Base-by-base conservation (phyloP, 2,113 vertebrate genomes). In the Machaerirhynchus nigripectus region DNA sequence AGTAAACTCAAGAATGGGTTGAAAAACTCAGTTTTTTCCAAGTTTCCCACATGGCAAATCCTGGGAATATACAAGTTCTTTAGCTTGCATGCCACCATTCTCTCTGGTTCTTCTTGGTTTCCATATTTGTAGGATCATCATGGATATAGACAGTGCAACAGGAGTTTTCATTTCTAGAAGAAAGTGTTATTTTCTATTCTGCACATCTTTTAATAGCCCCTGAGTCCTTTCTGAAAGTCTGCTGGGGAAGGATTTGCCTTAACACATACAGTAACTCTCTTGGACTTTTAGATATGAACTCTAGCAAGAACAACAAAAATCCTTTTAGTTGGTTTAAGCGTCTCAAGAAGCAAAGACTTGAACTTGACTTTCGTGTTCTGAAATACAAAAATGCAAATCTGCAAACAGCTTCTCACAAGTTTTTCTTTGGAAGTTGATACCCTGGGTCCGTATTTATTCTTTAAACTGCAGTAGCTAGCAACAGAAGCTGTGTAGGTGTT, bases 401-500 rank as follows among this genome's bases (percentile, higher is more conserved):
- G 56, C 40, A 90, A 74, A 88, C 68, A 87, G 73, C 60, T 94
- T 86, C 93, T 94, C 61, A 74, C 47, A 89, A 80, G 61, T 71
- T 94, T 89, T 82, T 82, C 69, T 84, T 88, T 93, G 83, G 87
- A 94, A 95, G 84, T 74, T 84, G 82, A 91, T 93, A 96, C 68
- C 59, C 70, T 47, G 44, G 15, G 87, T 84, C 82, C 4, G 1
- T 94, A 88, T 97, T 94, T 96, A 96, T 90, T 96, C 88, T 96
- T 91, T 94, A 94, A 95, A 94, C 85, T 87, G 95, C 88, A 55
- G 82, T 71, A 88, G 92, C 61, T 74, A 82, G 88, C 93, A 96
- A 93, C 97, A 97, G 95, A 97, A 97, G 97, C 82, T 97, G 95
- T 96, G 96, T 97, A 96, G 97, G 97, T 95, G 97, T 97, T 90